Evolutionary conservation across 2,113 vertebrate genomes (phyloP).

Genomic region (Arizona elegans): DNA sequence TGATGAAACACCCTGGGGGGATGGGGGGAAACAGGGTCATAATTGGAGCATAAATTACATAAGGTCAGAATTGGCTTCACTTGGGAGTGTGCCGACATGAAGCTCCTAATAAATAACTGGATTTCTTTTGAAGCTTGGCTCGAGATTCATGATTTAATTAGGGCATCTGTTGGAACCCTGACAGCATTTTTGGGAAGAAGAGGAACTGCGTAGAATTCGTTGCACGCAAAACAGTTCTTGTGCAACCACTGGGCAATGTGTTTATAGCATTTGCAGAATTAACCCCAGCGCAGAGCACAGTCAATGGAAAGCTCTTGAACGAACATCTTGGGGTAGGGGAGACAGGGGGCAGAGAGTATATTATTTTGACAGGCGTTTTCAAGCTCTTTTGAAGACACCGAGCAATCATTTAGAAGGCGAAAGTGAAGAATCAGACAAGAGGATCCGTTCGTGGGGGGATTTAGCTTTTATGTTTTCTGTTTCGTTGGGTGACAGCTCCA

Average conservation of each 20-base stretch:
- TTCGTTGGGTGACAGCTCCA: conserved; percentile 25
- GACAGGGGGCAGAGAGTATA: neutral
- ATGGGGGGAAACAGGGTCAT: no score
- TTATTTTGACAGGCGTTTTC: neutral
- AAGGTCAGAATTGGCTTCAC: no score
- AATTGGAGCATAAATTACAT: no score
- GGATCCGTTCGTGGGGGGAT: neutral
- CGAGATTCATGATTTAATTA: no score
- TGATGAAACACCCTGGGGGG: no score
- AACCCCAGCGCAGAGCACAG: neutral
- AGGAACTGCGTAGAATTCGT: neutral
- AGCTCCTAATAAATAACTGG: no score
- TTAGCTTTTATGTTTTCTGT: conserved; percentile 13
- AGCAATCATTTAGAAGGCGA: neutral
- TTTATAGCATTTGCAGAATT: neutral
- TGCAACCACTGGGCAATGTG: fast-evolving
- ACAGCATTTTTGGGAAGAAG: conserved; percentile 1
- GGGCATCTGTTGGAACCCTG: no score
- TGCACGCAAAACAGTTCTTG: conserved; percentile 3
- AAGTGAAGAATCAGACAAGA: conserved; percentile 18
- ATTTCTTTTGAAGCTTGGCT: no score
- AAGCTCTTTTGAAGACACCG: neutral
- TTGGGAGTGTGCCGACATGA: no score
- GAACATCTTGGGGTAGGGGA: neutral
- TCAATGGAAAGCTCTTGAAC: neutral